These are phyloP conservation scores for Pimephales promelas DNA, from an alignment of 2,113 vertebrate species.

Conservation along the genomic window DNA sequence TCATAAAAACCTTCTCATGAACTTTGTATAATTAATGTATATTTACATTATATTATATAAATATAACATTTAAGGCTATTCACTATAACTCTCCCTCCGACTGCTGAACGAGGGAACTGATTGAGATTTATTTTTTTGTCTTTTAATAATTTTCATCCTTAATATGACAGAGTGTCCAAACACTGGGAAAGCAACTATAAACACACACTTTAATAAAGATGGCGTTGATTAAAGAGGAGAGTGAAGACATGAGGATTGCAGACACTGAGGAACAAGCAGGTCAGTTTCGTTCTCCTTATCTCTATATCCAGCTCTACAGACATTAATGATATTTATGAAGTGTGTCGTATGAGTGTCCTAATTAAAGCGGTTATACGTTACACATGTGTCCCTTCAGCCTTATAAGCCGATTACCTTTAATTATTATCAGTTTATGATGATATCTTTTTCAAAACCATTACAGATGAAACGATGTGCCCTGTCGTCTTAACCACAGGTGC, in stretches of 20 bases:
- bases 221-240: conserved; percentile 1
- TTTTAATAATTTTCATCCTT: not conserved
- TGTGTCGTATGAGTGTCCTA: not conserved
- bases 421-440: too few species aligned
- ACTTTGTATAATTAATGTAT: too few species aligned
- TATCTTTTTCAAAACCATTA: too few species aligned
- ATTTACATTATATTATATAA: too few species aligned
- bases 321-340: not conserved
- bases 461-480: too few species aligned
- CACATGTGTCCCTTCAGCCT: too few species aligned
- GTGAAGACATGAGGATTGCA: not conserved
- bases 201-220: not conserved
- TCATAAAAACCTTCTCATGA: too few species aligned
- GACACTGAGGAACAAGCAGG: not conserved
- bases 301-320: not conserved
- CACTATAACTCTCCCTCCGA: too few species aligned
- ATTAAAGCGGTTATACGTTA: not conserved
- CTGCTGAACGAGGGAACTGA: not conserved
- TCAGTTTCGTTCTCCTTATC: not conserved
- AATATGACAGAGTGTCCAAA: not conserved
- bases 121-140: not conserved
- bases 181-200: not conserved
- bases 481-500: too few species aligned
- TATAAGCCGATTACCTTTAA: too few species aligned
- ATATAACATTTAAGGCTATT: not conserved